Evolutionary conservation across 2,797 vertebrate genomes (phyloP).

Genomic region (Onychomys arenicola): DNA sequence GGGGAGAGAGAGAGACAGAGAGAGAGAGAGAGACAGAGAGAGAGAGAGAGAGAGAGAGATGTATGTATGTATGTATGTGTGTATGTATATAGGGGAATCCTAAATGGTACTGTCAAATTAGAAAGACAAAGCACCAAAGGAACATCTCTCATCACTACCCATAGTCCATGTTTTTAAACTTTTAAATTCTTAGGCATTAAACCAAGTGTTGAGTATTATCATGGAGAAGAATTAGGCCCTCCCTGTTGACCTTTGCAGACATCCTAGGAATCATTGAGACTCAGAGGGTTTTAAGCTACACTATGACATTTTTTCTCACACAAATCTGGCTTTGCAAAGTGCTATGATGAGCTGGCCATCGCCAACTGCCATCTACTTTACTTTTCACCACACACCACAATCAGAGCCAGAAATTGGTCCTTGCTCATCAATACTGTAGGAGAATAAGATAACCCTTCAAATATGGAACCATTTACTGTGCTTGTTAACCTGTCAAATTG

Average conservation of each 20-base stretch:
- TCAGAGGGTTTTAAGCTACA: background rate
- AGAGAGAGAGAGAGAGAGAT: too few relatives aligned
- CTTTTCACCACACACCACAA: background rate
- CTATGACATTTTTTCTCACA: too few relatives aligned
- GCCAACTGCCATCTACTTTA: too few relatives aligned
- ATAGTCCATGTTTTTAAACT: background rate
- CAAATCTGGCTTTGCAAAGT: too few relatives aligned
- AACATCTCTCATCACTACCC: background rate
- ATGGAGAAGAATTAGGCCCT: background rate
- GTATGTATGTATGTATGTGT: too few relatives aligned
- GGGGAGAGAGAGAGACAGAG: too few relatives aligned
- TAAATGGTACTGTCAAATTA: background rate
- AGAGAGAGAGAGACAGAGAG: too few relatives aligned
- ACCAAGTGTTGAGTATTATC: too few relatives aligned
- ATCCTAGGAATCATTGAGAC: background rate
- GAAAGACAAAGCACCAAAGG: background rate
- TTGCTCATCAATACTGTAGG: background rate
- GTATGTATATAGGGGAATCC: background rate
- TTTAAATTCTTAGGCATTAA: background rate
- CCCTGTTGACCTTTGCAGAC: background rate
- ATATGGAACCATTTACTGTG: background rate
- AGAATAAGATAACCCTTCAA: background rate
- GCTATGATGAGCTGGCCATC: background rate
- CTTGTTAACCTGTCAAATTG: background rate
- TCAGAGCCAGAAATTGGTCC: too few relatives aligned